phyloP scores from a whole-genome alignment of 2,113 vertebrate genomes.

The Semicossyphus pulcher region DNA sequence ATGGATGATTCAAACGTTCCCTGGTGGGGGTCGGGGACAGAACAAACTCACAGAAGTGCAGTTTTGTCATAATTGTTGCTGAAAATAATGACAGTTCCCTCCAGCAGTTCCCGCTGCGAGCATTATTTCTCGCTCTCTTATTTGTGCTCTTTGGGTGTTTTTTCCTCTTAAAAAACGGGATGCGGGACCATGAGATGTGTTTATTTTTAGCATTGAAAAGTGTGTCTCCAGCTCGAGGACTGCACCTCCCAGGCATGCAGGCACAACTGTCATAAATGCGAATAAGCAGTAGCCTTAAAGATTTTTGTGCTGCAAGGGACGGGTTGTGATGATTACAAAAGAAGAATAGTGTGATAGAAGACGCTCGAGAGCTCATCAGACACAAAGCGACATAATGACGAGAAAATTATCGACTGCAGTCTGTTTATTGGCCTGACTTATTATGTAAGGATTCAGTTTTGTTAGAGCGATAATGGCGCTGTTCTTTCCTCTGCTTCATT shows the following conservation, averaged over 20 bases:
- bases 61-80: conserved; percentile 52
- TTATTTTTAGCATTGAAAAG: conserved; percentile 63
- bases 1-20: conserved; percentile 47
- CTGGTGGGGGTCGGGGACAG: neutral
- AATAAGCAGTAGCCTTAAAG: conserved; percentile 5
- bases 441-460: conserved; percentile 18
- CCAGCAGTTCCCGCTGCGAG: conserved; percentile 44
- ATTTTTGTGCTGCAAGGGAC: neutral
- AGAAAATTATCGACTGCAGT: conserved; percentile 19
- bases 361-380: conserved; percentile 17
- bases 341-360: conserved; percentile 1
- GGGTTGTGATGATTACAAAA: conserved; percentile 1
- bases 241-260: conserved; percentile 31
- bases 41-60: conserved; percentile 6
- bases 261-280: conserved; percentile 22
- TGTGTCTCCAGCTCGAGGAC: conserved; percentile 33
- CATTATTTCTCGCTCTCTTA: conserved; percentile 32
- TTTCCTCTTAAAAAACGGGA: conserved; percentile 24
- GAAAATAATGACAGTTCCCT: conserved; percentile 49
- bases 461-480: conserved; percentile 9
- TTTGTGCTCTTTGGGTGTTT: conserved; percentile 13
- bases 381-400: neutral
- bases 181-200: conserved; percentile 17
- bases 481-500: conserved; percentile 38
- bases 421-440: conserved; percentile 20